phyloP scores from a whole-genome alignment of 53 echinoderm and acorn worm species.

The Mesocentrotus franciscanus region DNA sequence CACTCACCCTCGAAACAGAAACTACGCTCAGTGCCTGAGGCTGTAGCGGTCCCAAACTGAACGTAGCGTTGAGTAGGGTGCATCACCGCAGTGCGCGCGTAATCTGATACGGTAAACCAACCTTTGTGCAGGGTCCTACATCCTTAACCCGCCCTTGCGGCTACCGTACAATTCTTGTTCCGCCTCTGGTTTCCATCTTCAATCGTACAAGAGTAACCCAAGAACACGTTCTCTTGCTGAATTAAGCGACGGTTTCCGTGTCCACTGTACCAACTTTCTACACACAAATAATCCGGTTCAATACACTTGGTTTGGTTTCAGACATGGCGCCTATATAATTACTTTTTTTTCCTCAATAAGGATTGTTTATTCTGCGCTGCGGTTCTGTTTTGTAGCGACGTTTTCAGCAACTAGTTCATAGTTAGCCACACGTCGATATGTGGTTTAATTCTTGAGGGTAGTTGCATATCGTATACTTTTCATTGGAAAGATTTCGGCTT shows the following conservation, averaged over 20 bases:
- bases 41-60: constrained; percentile 39
- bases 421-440: constrained; percentile 23
- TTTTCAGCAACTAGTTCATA: constrained; percentile 35
- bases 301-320: not conserved
- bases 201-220: constrained; percentile 41
- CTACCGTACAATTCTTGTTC: constrained; percentile 55
- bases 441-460: constrained; percentile 12
- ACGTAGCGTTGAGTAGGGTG: constrained; percentile 28
- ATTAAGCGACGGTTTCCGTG: not conserved
- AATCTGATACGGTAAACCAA: constrained; percentile 37
- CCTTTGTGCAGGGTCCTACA: constrained; percentile 2
- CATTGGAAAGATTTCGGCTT: not conserved
- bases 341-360: not conserved
- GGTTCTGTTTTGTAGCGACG: constrained; percentile 7
- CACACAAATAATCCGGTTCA: constrained; percentile 4
- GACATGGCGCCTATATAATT: not conserved
- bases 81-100: not conserved
- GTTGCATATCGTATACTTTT: not conserved
- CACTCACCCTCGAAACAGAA: constrained; percentile 21
- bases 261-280: not conserved
- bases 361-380: not conserved
- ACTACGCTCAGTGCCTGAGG: constrained; percentile 18
- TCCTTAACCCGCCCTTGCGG: constrained; percentile 51
- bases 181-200: constrained; percentile 64
- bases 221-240: constrained; percentile 12